Percentiles rank a stretch among this genome's conserved stretches.
Evolutionary conservation across 2,113 vertebrate genomes (phyloP).

Genomic region (Gadus chalcogrammus): DNA sequence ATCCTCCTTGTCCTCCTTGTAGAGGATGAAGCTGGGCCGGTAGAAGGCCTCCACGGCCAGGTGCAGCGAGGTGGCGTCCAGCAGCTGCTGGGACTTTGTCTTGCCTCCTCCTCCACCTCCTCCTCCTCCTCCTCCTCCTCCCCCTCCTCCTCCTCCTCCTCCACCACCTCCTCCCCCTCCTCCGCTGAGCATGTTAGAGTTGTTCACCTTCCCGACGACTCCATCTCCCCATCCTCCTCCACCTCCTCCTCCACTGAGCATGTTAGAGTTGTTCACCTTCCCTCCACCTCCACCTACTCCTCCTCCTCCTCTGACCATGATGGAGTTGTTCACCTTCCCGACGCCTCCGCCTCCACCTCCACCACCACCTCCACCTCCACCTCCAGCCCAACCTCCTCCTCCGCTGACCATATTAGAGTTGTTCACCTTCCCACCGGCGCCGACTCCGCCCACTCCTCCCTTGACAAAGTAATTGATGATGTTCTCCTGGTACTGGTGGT

Average conservation of each 20-base stretch:
- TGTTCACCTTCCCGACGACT: slow-evolving; percentile 7
- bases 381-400: slow-evolving; percentile 58
- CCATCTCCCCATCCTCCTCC: slow-evolving; percentile 44
- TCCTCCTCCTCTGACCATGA: slow-evolving; percentile 38
- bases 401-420: slow-evolving; percentile 32
- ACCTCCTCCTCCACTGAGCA: slow-evolving; percentile 50
- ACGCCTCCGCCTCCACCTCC: no score
- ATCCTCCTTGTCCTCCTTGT: slow-evolving; percentile 80
- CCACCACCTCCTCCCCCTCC: slow-evolving; percentile 52
- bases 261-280: slow-evolving; percentile 7
- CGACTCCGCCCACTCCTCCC: slow-evolving; percentile 53
- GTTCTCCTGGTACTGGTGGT: slow-evolving; percentile 86
- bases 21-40: slow-evolving; percentile 87
- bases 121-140: slow-evolving; percentile 27
- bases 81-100: slow-evolving; percentile 83
- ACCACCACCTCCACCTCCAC: no score
- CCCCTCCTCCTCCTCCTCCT: no score
- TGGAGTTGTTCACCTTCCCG: no score
- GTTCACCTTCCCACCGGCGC: slow-evolving; percentile 8
- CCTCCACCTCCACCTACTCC: slow-evolving; percentile 32
- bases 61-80: slow-evolving; percentile 92
- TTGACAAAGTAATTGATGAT: slow-evolving; percentile 92
- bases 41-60: slow-evolving; percentile 93
- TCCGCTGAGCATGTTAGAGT: slow-evolving; percentile 30
- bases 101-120: slow-evolving; percentile 64